phyloP scores from a whole-genome alignment of 2,797 vertebrate genomes.

The Malacoraja senta region DNA sequence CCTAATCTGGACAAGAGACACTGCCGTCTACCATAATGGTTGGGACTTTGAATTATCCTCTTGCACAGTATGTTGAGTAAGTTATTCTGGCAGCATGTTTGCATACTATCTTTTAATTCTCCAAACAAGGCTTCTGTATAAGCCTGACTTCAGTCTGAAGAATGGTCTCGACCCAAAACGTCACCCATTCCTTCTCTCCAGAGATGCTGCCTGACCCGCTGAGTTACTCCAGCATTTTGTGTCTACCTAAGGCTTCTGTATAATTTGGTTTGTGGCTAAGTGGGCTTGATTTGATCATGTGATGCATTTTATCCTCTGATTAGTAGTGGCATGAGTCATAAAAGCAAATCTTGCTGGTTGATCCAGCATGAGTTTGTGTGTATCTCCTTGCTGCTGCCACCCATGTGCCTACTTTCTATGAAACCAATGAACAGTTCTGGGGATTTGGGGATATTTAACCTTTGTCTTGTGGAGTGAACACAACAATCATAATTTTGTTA shows the following conservation, averaged over 20 bases:
- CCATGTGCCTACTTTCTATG: not conserved
- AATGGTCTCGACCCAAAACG: too few relatives aligned
- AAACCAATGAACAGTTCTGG: not conserved
- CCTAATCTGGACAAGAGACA: too few relatives aligned
- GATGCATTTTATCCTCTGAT: not conserved
- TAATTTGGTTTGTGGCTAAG: not conserved
- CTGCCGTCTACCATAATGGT: not conserved
- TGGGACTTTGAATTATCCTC: not conserved
- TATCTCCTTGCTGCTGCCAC: not conserved
- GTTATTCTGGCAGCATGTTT: not conserved
- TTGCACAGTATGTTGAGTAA: not conserved
- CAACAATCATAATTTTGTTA: not conserved
- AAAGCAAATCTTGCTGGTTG: not conserved
- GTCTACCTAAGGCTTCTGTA: not conserved
- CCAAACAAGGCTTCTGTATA: not conserved
- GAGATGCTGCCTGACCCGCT: too few relatives aligned
- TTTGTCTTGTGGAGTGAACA: not conserved
- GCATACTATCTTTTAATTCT: not conserved
- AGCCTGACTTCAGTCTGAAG: too few relatives aligned
- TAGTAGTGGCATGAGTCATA: not conserved
- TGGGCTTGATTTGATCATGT: not conserved
- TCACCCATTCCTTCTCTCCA: too few relatives aligned
- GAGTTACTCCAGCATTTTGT: too few relatives aligned
- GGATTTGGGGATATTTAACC: not conserved
- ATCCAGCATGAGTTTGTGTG: too few relatives aligned